phyloP scores from a whole-genome alignment of 2,888 invertebrate genomes.

The Opisthograptis luteolata region DNA sequence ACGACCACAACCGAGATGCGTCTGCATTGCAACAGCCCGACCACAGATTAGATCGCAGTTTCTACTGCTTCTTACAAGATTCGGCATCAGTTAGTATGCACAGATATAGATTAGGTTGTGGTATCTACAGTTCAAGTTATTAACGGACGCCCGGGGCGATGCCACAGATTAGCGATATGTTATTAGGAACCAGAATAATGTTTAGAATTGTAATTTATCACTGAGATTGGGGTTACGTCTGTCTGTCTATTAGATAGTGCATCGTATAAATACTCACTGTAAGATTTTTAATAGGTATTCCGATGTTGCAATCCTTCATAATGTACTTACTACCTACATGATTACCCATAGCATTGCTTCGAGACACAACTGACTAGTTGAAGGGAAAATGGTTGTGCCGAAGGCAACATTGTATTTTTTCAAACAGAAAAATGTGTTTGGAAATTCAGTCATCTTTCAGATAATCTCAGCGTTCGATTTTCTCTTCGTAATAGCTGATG shows the following conservation, averaged over 20 bases:
- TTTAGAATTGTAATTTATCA: slow-evolving; percentile 46
- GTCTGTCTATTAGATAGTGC: slow-evolving; percentile 22
- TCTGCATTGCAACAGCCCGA: slow-evolving; percentile 62
- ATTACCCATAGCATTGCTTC: too few species aligned
- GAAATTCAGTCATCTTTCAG: too few species aligned
- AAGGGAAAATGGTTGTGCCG: too few species aligned
- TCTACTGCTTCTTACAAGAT: slow-evolving; percentile 9
- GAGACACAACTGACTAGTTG: too few species aligned
- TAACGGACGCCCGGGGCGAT: slow-evolving; percentile 66
- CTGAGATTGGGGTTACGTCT: slow-evolving; percentile 27
- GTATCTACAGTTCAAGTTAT: slow-evolving; percentile 49
- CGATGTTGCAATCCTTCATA: slow-evolving; percentile 7
- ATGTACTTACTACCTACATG: background rate
- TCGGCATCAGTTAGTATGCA: slow-evolving; percentile 5
- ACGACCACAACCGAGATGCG: slow-evolving; percentile 69
- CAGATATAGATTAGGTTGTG: slow-evolving; percentile 2
- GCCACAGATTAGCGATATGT: slow-evolving; percentile 42
- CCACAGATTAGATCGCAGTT: slow-evolving; percentile 27
- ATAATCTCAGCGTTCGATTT: too few species aligned
- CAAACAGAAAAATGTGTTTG: too few species aligned
- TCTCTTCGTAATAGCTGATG: too few species aligned
- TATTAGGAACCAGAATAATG: slow-evolving; percentile 49
- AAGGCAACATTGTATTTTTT: too few species aligned
- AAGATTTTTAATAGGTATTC: slow-evolving; percentile 14
- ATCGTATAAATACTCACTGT: slow-evolving; percentile 14